A percentile compares a stretch with the other conserved stretches of the same genome.
Conservation (phyloP, 2,888 invertebrate species). For the Herminia tarsipennalis region DNA sequence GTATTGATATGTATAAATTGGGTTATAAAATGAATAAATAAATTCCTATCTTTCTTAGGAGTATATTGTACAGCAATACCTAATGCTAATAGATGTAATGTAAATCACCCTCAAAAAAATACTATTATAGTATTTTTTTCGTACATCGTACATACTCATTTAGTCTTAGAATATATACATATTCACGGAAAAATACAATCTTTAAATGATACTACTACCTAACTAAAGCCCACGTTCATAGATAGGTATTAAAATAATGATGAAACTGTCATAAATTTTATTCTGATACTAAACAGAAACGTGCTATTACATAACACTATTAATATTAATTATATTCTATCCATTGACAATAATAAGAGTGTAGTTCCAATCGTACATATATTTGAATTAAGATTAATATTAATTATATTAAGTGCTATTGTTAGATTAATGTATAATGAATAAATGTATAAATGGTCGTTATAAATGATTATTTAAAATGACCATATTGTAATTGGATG, state of each 20-base stretch:
- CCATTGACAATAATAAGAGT: constrained; percentile 1
- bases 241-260: not conserved
- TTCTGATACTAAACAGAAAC: not conserved
- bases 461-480: too few relatives aligned
- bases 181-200: not conserved
- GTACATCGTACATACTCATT: too few relatives aligned
- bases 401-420: not conserved
- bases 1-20: too few relatives aligned
- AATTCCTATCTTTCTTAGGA: too few relatives aligned
- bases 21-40: too few relatives aligned
- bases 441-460: too few relatives aligned
- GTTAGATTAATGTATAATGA: constrained; percentile 2
- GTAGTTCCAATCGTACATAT: not conserved
- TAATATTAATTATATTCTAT: not conserved
- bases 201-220: not conserved
- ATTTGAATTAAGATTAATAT: not conserved
- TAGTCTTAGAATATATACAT: not conserved
- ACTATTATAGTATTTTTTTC: too few relatives aligned
- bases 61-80: too few relatives aligned
- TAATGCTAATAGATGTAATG: too few relatives aligned
- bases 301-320: not conserved
- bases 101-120: too few relatives aligned
- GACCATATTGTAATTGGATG: not conserved
- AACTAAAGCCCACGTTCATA: not conserved
- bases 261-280: not conserved